Evolutionary conservation across 2,888 invertebrate genomes (phyloP), one percentile per base, ranked within the genome.

Genomic region (Flexamia atlantica): DNA sequence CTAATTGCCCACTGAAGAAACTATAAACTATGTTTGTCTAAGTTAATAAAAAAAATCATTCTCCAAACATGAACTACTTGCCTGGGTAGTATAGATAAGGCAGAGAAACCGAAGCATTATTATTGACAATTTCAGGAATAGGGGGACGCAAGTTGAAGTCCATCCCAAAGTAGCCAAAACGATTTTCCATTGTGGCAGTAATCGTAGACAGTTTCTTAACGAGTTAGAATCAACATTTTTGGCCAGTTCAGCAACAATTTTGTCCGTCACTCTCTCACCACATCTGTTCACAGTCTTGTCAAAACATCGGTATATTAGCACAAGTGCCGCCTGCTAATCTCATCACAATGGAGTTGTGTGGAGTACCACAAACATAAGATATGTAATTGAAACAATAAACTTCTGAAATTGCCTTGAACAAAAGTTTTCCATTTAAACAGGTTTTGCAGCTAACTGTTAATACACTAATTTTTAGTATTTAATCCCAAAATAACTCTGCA

Each of bases 51-150:
- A 4, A 36, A 36, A 36, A 7, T 9, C 36, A 36, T 36, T 36
- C 12, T 36, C 9, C 9, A 36, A 36, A 60, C n/a, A n/a, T n/a
- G n/a, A 28, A 68, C 28, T 68, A 76, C 74, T 79, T 57, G 57
- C 79, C 79, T 79, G 79, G 53, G n/a, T 79, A 79, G 36, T 79
- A 79, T n/a, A 79, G 5, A 32, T 79, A 57, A 4, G 79, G 79
- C 14, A 79, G 57, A n/a, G n/a, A 23, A 17, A 36, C 32, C 7
- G 79, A 17, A n/a, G 79, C 53, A 28, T 76, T 76, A 28, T 79
- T 53, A 36, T 20, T 30, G n/a, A 79, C 32, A 1, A 32, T 3
- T 20, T 28, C 57, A 7, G 79, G 79, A 1, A 36, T 5, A 1
- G 79, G 79, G 1, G 79, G 57, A n/a, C 79, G 53, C 32, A 79